These are phyloP conservation scores for Tenthredo scrophulariae DNA, from an alignment of 2,888 invertebrate species.

Conservation along the genomic window DNA sequence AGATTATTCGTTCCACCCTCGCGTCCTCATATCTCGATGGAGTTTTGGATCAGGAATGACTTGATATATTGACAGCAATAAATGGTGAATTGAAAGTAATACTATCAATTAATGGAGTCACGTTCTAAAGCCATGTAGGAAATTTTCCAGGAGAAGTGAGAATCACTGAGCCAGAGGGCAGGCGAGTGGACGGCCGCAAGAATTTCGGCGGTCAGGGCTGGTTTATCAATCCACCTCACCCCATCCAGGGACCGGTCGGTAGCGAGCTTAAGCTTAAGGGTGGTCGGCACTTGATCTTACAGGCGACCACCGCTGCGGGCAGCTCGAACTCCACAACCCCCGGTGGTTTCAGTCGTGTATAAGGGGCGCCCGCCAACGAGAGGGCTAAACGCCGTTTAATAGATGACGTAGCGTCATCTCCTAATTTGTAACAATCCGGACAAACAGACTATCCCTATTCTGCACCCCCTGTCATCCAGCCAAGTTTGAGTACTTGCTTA, in stretches of 20 bases:
- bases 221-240: conserved; percentile 72
- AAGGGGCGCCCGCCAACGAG: conserved; percentile 71
- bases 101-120: not conserved
- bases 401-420: conserved; percentile 63
- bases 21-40: not conserved
- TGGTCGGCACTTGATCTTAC: conserved; percentile 76
- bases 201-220: conserved; percentile 72
- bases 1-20: not conserved
- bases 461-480: not conserved
- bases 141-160: conserved; percentile 62
- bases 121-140: not conserved
- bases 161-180: conserved; percentile 54
- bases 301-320: conserved; percentile 71
- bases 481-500: not conserved
- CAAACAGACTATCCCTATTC: not conserved
- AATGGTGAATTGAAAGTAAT: not conserved
- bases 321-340: conserved; percentile 72
- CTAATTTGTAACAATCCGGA: conserved; percentile 59
- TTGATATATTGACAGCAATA: not conserved
- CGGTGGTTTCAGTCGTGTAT: conserved; percentile 71
- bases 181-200: conserved; percentile 71
- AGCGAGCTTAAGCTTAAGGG: conserved; percentile 63
- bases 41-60: not conserved
- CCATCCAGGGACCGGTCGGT: conserved; percentile 68
- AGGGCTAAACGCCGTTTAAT: conserved; percentile 74